phyloP scores from a whole-genome alignment of 2,888 invertebrate genomes.

The Cantharis rustica region DNA sequence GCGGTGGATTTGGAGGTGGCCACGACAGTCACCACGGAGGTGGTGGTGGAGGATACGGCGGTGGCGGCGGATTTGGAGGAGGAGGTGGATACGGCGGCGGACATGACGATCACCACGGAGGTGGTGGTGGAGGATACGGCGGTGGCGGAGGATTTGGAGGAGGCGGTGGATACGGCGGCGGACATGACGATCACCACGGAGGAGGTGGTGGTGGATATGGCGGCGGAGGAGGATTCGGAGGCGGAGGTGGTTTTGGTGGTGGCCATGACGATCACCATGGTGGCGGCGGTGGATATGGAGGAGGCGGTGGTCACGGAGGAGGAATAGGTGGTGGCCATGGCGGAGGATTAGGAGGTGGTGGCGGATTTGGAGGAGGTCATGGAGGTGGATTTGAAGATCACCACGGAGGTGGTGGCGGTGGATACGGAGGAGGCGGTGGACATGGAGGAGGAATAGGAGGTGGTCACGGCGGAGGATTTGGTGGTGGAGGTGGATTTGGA shows the following conservation, averaged over 20 bases:
- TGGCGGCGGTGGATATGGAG: constrained; percentile 1
- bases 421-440: constrained; percentile 2
- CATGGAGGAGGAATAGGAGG: constrained; percentile 8
- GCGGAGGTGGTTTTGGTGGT: constrained; percentile 15
- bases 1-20: too few relatives aligned
- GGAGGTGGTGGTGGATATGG: not conserved
- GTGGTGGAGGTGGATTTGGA: not conserved
- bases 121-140: not conserved
- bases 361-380: constrained; percentile 1
- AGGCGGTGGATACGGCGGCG: not conserved
- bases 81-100: constrained; percentile 1
- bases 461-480: constrained; percentile 8
- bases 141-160: not conserved
- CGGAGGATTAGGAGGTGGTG: constrained; percentile 3
- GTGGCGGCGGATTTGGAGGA: constrained; percentile 23
- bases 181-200: not conserved
- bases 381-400: not conserved
- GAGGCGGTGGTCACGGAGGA: constrained; percentile 7
- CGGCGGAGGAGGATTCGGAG: not conserved
- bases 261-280: constrained; percentile 10
- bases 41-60: too few relatives aligned
- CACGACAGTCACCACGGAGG: too few relatives aligned
- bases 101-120: not conserved
- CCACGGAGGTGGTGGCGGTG: constrained; percentile 17
- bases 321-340: constrained; percentile 12